Evolutionary conservation across 2,797 vertebrate genomes (phyloP), one percentile per base, ranked within the genome.

Genomic region (Pangasius djambal): DNA sequence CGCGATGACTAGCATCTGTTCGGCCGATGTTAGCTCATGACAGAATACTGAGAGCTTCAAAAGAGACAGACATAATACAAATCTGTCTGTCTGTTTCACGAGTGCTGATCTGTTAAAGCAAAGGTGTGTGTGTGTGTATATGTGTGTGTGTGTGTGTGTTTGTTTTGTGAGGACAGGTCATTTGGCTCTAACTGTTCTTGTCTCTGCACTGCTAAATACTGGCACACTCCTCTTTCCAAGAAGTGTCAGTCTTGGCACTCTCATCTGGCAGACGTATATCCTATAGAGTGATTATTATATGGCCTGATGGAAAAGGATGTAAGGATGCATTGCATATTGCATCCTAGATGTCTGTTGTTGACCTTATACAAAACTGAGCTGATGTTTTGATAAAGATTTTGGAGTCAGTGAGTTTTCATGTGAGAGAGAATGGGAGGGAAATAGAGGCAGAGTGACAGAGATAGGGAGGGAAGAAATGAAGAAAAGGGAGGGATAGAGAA

Each of bases 21-120:
- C 88, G 92, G 91, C 90, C 34, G 59, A 89, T 93, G 92, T 93
- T 92, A 91, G 91, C 89, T 86, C 91, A 92, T 92, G 86, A 91
- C 88, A 95, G 94, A 93, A 92, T 90, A 93, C 93, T 94, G 94
- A 94, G 92, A 92, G 87, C 92, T 92, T 92, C 86, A 91, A 79
- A 92, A 87, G 89, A 86, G 83, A 88, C 88, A 87, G 72, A 55
- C 91, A 89, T 89, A 90, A 92, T 92, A 91, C 89, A 74, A 87
- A 61, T 67, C 89, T 83, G 75, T 87, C 89, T 63, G 89, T 89
- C 88, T 92, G 91, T 88, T 93, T 95, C 92, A 92, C 89, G 37
- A 88, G 50, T 88, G 86, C 86, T 28, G 83, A 31, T 70, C 89
- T 69, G 78, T 57, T 86, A 12, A 81, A 74, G 81, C 44, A 79